These are phyloP conservation scores for Esox lucius DNA, from an alignment of 2,797 vertebrate species.

Conservation along the genomic window DNA sequence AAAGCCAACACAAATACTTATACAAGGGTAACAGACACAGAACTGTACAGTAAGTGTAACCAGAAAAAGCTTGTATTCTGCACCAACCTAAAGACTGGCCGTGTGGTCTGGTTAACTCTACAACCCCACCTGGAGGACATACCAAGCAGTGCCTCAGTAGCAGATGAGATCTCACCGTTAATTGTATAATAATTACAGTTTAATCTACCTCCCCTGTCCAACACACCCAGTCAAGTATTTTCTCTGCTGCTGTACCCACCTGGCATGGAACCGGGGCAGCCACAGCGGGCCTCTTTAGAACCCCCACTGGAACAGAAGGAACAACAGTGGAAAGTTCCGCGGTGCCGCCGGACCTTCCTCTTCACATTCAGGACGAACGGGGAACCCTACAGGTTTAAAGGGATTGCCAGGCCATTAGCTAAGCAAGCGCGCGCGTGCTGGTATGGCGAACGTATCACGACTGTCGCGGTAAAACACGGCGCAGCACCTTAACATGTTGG, in stretches of 20 bases:
- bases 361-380: constrained; percentile 81
- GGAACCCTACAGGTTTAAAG: constrained; percentile 77
- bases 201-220: neutral
- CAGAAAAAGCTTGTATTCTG: neutral
- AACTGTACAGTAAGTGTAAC: neutral
- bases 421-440: no score
- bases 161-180: neutral
- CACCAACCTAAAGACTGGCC: neutral
- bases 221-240: neutral
- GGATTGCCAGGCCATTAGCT: neutral
- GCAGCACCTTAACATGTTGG: constrained; percentile 84
- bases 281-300: constrained; percentile 84
- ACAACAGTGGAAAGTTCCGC: constrained; percentile 89
- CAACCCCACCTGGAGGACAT: neutral
- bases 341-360: constrained; percentile 76
- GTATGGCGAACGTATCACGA: no score
- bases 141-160: neutral
- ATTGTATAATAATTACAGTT: neutral
- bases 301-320: constrained; percentile 93
- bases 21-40: neutral
- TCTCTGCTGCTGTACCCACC: constrained; percentile 51
- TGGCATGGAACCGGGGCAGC: constrained; percentile 92
- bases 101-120: neutral
- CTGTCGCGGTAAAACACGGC: no score
- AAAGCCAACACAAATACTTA: neutral